Conservation (phyloP, 1,140 invertebrate genomes). For the Mactra quadrangularis region DNA sequence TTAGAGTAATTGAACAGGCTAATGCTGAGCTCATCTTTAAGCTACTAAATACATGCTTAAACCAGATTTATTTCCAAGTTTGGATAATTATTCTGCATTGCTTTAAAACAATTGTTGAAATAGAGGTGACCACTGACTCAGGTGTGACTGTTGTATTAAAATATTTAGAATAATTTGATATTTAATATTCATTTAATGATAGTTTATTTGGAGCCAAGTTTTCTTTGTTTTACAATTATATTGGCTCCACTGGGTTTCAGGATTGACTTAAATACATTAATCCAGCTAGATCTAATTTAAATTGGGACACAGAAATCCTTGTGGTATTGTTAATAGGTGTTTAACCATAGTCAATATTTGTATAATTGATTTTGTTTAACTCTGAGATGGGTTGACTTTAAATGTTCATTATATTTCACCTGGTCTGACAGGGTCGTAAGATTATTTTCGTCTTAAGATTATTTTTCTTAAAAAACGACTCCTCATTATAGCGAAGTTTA, state of each 20-base stretch:
- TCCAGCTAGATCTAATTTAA: constrained; percentile 29
- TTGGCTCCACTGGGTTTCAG: not conserved
- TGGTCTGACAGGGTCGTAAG: not conserved
- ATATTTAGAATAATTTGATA: too few species aligned
- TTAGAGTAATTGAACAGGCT: too few species aligned
- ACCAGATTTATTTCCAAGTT: too few species aligned
- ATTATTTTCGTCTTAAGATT: not conserved
- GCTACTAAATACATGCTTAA: too few species aligned
- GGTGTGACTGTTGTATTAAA: too few species aligned
- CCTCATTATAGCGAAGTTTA: not conserved
- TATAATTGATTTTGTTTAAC: constrained; percentile 24
- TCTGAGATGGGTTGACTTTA: not conserved
- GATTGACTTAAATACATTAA: constrained; percentile 21
- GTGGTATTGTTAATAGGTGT: constrained; percentile 46
- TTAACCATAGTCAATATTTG: constrained; percentile 50
- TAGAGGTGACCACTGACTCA: too few species aligned
- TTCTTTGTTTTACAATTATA: constrained; percentile 16
- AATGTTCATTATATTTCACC: not conserved
- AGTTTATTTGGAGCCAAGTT: not conserved
- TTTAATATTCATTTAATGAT: too few species aligned
- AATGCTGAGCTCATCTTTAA: too few species aligned
- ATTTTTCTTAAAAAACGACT: not conserved
- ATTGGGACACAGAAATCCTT: constrained; percentile 34
- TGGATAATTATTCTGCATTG: too few species aligned
- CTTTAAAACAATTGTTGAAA: not conserved